Evolutionary conservation across 2,797 vertebrate species (phyloP).

Genomic region (Siniperca obscura): DNA sequence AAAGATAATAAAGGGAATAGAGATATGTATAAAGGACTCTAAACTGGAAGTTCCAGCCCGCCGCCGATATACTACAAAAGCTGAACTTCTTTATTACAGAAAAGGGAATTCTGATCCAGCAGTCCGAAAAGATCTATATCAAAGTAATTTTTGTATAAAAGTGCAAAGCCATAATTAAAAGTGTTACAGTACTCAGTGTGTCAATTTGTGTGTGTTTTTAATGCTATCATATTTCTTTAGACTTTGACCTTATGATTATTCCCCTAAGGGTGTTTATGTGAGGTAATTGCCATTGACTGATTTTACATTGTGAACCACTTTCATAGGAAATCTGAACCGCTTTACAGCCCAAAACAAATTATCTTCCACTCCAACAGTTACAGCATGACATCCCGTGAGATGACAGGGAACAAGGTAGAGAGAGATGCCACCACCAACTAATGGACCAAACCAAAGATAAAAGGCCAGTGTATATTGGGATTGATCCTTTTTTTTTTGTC

Average conservation of each 20-base stretch:
- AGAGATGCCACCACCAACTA: neutral
- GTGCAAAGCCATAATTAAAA: conserved; percentile 76
- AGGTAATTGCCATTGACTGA: neutral
- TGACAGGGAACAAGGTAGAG: no score
- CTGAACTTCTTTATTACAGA: conserved; percentile 38
- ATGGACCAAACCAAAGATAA: neutral
- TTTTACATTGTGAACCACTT: conserved; percentile 5
- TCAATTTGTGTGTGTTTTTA: conserved; percentile 22
- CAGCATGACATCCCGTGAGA: neutral
- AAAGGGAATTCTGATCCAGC: conserved; percentile 36
- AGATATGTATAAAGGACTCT: conserved; percentile 41
- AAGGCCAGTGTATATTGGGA: neutral
- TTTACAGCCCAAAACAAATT: neutral
- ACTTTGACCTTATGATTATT: neutral
- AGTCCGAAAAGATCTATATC: conserved; percentile 42
- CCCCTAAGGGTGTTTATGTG: neutral
- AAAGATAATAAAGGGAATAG: conserved; percentile 42
- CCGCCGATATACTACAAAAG: conserved; percentile 33
- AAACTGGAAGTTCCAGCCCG: conserved; percentile 50
- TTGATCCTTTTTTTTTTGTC: neutral
- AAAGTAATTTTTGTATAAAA: conserved; percentile 59
- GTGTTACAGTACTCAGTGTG: conserved; percentile 46
- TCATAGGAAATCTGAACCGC: neutral
- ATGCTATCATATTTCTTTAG: neutral
- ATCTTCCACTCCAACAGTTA: neutral